Conservation (phyloP, 2,113 vertebrate species). For the Gambusia affinis region DNA sequence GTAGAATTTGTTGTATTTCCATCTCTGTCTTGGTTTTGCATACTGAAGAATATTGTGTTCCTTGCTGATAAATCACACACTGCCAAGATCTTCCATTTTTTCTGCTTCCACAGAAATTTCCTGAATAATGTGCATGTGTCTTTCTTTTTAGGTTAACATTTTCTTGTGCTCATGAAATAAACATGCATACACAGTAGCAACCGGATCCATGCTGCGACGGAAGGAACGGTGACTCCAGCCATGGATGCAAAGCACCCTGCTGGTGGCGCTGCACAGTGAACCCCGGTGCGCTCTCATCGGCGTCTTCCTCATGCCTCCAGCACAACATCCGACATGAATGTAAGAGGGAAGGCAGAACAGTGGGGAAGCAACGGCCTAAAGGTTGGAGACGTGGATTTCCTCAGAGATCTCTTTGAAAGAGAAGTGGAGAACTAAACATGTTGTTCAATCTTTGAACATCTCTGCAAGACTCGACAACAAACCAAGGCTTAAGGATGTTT, state of each 20-base stretch:
- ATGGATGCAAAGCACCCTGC: conserved; percentile 37
- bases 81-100: conserved; percentile 17
- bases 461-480: neutral
- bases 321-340: conserved; percentile 20
- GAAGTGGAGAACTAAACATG: neutral
- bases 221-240: conserved; percentile 15
- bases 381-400: conserved; percentile 8
- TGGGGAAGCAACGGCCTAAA: conserved; percentile 13
- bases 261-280: conserved; percentile 15
- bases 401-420: neutral
- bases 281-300: neutral
- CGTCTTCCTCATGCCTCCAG: conserved; percentile 13
- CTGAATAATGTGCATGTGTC: neutral
- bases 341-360: neutral
- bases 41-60: conserved; percentile 24
- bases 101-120: neutral
- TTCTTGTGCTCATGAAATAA: conserved; percentile 47
- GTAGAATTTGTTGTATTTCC: conserved; percentile 32
- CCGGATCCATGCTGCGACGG: conserved; percentile 15
- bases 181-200: conserved; percentile 25
- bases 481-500: neutral
- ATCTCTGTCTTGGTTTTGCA: conserved; percentile 20
- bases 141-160: conserved; percentile 26
- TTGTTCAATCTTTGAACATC: neutral
- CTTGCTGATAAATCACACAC: conserved; percentile 17